Percentiles rank a stretch among this genome's conserved stretches.
phyloP scores from a whole-genome alignment of 2,113 vertebrate genomes.

The Aldabrachelys gigantea region DNA sequence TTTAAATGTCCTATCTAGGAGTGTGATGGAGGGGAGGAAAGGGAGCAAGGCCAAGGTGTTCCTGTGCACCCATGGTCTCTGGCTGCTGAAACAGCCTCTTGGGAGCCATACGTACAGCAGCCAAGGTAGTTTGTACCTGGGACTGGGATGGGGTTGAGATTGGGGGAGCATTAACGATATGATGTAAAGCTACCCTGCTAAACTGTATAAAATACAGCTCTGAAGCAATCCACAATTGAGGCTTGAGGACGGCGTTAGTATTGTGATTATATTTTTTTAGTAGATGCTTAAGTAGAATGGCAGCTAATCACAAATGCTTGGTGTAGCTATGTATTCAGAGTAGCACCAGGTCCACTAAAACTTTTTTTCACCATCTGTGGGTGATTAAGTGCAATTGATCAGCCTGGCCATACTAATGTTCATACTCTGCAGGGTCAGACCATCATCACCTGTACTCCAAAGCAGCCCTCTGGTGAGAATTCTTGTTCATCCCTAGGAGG shows the following conservation, averaged over 20 bases:
- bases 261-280: constrained; percentile 62
- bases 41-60: background rate
- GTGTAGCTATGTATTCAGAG: constrained; percentile 44
- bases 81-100: background rate
- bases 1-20: background rate
- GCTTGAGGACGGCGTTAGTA: constrained; percentile 54
- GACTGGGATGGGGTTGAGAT: background rate
- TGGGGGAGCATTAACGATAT: background rate
- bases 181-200: background rate
- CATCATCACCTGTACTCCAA: background rate
- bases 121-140: background rate
- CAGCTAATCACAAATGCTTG: constrained; percentile 63
- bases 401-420: background rate
- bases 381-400: too few species aligned
- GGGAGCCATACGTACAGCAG: background rate
- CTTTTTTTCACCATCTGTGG: background rate
- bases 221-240: background rate
- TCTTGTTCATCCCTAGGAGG: background rate
- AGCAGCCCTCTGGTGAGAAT: background rate
- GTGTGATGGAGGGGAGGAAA: background rate
- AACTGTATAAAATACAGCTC: background rate
- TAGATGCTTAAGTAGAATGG: constrained; percentile 61
- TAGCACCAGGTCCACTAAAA: constrained; percentile 30
- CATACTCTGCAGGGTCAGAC: background rate
- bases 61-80: background rate